phyloP scores from a whole-genome alignment of 35 echinoderm and acorn worm species.

The Eucidaris tribuloides region DNA sequence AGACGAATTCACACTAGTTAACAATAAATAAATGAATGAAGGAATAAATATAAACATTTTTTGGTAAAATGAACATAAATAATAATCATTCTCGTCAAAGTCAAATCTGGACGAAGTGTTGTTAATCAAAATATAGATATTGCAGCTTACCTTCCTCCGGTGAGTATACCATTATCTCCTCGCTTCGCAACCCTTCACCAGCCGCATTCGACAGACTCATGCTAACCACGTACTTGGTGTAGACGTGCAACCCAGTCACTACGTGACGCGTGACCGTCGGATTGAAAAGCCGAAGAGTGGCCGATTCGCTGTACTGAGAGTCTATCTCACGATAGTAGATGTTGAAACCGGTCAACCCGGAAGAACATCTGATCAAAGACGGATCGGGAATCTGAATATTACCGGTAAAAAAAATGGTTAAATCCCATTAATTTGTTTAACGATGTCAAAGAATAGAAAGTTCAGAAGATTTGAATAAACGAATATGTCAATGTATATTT shows the following conservation, averaged over 20 bases:
- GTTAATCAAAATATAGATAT: no score
- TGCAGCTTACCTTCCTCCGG: neutral
- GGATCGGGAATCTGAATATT: neutral
- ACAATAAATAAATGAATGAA: no score
- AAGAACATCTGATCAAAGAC: neutral
- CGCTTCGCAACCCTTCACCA: neutral
- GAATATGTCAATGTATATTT: no score
- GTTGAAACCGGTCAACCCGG: neutral
- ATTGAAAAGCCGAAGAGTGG: neutral
- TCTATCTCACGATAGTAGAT: constrained; percentile 20
- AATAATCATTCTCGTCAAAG: no score
- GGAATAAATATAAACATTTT: no score
- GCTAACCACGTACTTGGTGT: constrained; percentile 15
- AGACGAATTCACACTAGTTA: no score
- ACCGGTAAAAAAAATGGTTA: no score
- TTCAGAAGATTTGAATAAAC: no score
- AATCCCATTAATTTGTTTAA: no score
- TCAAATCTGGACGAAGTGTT: no score
- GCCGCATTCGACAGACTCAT: constrained; percentile 3
- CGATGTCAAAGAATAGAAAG: no score
- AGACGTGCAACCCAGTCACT: constrained; percentile 21
- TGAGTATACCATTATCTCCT: neutral
- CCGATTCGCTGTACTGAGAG: constrained; percentile 4
- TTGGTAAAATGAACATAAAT: no score
- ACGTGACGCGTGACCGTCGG: neutral